phyloP scores from a whole-genome alignment of 1,140 invertebrate species.

The Eumaeus atala region DNA sequence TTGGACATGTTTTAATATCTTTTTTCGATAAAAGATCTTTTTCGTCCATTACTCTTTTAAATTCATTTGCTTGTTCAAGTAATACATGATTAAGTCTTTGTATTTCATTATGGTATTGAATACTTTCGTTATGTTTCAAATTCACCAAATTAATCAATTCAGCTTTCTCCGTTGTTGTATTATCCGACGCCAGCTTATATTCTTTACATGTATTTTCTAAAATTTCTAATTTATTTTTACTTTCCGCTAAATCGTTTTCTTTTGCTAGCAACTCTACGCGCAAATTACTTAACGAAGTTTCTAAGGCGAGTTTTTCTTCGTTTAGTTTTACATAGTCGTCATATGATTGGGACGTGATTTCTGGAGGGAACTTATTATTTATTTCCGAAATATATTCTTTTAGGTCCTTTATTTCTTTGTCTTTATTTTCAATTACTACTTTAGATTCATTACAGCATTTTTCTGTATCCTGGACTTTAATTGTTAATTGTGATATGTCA shows the following conservation, averaged over 20 bases:
- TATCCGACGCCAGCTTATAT: slow-evolving; percentile 58
- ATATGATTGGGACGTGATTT: slow-evolving; percentile 38
- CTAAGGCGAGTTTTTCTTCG: slow-evolving; percentile 41
- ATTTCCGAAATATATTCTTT: slow-evolving; percentile 51
- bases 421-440: slow-evolving; percentile 36
- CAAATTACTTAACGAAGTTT: slow-evolving; percentile 27
- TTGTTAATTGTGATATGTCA: slow-evolving; percentile 38
- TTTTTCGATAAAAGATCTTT: slow-evolving; percentile 58
- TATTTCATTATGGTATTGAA: slow-evolving; percentile 88
- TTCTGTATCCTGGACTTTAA: slow-evolving; percentile 33
- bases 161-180: slow-evolving; percentile 77
- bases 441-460: slow-evolving; percentile 30
- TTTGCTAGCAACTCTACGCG: slow-evolving; percentile 32
- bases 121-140: slow-evolving; percentile 87
- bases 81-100: slow-evolving; percentile 81
- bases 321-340: slow-evolving; percentile 42
- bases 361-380: slow-evolving; percentile 40
- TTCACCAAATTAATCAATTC: slow-evolving; percentile 85
- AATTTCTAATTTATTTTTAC: slow-evolving; percentile 37
- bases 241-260: slow-evolving; percentile 34
- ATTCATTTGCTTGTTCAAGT: slow-evolving; percentile 64
- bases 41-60: slow-evolving; percentile 72
- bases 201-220: slow-evolving; percentile 41
- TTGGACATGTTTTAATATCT: slow-evolving; percentile 39
- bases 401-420: slow-evolving; percentile 55